Percentiles rank a stretch among this genome's conserved stretches.
Evolutionary conservation across 2,888 invertebrate species (phyloP).

Genomic region (Tethea ocularis): DNA sequence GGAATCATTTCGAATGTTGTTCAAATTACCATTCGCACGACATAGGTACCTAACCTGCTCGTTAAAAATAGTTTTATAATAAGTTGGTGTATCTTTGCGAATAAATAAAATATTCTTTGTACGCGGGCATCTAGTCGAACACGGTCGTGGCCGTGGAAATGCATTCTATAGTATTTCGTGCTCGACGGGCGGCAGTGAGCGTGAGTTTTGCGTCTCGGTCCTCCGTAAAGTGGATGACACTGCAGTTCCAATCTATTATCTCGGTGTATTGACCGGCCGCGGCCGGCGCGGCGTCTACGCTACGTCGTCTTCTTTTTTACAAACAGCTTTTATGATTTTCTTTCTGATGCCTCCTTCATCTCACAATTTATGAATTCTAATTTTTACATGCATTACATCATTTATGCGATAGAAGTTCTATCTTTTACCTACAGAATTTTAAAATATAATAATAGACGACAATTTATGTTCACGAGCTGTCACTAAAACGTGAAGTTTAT

Average conservation of each 20-base stretch:
- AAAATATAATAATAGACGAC: too few species aligned
- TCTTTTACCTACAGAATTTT: too few species aligned
- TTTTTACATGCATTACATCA: too few species aligned
- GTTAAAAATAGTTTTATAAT: constrained; percentile 29
- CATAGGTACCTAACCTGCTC: too few species aligned
- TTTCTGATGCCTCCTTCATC: background rate
- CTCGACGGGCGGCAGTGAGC: constrained; percentile 27
- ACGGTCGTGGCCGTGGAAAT: constrained; percentile 41
- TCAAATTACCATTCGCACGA: constrained; percentile 34
- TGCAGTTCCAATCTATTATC: constrained; percentile 53
- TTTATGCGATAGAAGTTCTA: too few species aligned
- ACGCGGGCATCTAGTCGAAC: constrained; percentile 44
- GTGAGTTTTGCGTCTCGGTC: constrained; percentile 39
- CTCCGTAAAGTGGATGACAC: constrained; percentile 59
- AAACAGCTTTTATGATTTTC: background rate
- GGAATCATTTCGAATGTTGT: constrained; percentile 36
- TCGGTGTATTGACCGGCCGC: constrained; percentile 53
- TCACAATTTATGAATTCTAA: constrained; percentile 36
- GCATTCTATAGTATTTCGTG: constrained; percentile 40
- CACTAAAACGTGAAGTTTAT: too few species aligned
- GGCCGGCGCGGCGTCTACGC: constrained; percentile 25
- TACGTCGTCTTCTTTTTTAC: constrained; percentile 14
- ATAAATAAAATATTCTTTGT: constrained; percentile 44
- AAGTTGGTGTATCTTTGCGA: constrained; percentile 43
- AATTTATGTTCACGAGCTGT: too few species aligned